Percentiles rank a stretch among this genome's conserved stretches.
phyloP scores from a whole-genome alignment of 1,140 invertebrate species.

The Antheraea mylitta region DNA sequence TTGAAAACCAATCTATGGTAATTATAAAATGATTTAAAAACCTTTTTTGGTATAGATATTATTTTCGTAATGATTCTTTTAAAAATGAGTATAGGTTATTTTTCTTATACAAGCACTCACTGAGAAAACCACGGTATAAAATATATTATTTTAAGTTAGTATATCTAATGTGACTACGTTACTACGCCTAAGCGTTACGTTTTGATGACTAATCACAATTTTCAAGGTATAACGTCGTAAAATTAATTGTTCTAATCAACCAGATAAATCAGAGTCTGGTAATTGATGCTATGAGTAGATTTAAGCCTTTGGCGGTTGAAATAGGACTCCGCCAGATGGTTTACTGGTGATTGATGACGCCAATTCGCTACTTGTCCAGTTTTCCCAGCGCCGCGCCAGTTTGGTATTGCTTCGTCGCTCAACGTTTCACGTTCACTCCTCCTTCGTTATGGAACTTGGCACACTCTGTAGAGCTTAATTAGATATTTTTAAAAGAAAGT shows the following conservation, averaged over 20 bases:
- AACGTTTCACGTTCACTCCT: background rate
- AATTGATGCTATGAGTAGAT: constrained; percentile 1
- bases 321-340: constrained; percentile 10
- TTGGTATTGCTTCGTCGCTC: background rate
- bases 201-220: background rate
- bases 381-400: constrained; percentile 13
- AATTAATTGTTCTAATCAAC: constrained; percentile 3
- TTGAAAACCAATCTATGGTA: too few species aligned
- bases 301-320: background rate
- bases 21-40: too few species aligned
- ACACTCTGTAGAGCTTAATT: background rate
- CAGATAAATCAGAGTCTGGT: constrained; percentile 1
- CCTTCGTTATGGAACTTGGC: background rate
- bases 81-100: too few species aligned
- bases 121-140: too few species aligned
- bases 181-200: too few species aligned
- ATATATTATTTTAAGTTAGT: too few species aligned
- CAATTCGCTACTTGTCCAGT: constrained; percentile 58
- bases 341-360: constrained; percentile 45
- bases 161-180: too few species aligned
- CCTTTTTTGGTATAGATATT: too few species aligned
- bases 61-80: too few species aligned
- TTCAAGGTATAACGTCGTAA: background rate
- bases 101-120: too few species aligned
- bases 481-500: constrained; percentile 1